These are phyloP conservation scores for Gallinago paraguaiae DNA, from an alignment of 2,113 vertebrate species.

Conservation along the genomic window DNA sequence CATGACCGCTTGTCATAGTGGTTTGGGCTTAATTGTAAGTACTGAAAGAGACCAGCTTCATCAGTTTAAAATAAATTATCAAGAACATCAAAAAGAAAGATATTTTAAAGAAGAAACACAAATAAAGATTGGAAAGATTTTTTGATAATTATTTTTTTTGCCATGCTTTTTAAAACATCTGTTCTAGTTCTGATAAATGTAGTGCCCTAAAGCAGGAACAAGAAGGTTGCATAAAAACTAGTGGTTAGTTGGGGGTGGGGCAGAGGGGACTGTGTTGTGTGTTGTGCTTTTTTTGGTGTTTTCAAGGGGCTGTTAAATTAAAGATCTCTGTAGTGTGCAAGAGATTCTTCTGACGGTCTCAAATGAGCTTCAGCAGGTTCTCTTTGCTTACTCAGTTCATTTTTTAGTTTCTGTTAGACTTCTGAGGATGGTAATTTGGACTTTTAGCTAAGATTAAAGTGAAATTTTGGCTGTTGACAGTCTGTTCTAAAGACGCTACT, in stretches of 20 bases:
- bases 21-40: not conserved
- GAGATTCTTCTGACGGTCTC: not conserved
- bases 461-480: not conserved
- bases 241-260: rapidly evolving
- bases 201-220: not conserved
- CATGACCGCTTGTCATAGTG: not conserved
- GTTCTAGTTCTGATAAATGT: not conserved
- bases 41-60: not conserved
- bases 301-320: not conserved
- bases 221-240: not conserved
- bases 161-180: not conserved
- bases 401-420: not conserved
- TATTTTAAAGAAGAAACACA: not conserved
- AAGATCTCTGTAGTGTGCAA: not conserved
- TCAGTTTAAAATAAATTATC: not conserved
- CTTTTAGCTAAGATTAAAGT: not conserved
- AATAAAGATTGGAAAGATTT: not conserved
- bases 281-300: not conserved
- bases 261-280: rapidly evolving
- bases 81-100: not conserved
- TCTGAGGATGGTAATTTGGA: not conserved
- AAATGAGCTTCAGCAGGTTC: not conserved
- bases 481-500: not conserved
- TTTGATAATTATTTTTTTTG: not conserved
- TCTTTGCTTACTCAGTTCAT: not conserved